A percentile compares a stretch with the other conserved stretches of the same genome.
Conservation (phyloP, 2,797 vertebrate species). For the Sebastes taczanowskii region DNA sequence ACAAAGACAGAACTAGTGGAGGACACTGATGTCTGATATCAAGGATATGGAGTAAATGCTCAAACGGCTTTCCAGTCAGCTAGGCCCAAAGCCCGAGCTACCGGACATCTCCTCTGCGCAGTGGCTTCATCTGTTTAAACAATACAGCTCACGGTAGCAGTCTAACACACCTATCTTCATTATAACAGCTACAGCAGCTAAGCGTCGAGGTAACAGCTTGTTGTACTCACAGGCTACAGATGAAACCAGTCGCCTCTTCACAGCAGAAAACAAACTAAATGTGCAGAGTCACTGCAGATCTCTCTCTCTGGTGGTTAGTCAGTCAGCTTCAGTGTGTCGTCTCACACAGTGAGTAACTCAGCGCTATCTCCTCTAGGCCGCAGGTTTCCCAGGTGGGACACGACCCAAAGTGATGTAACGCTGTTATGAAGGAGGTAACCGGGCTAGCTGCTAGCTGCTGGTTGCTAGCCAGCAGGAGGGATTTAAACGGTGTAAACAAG, state of each 20-base stretch:
- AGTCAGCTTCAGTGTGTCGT: conserved; percentile 35
- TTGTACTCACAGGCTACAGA: conserved; percentile 63
- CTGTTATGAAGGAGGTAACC: conserved; percentile 60
- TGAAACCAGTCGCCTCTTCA: conserved; percentile 55
- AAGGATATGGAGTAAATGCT: too few species aligned
- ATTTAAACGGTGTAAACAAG: background rate
- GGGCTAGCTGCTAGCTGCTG: too few species aligned
- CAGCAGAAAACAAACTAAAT: conserved; percentile 22
- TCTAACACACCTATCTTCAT: background rate
- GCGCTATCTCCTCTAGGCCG: conserved; percentile 5
- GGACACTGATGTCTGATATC: too few species aligned
- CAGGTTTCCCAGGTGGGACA: conserved; percentile 53
- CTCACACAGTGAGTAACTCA: background rate
- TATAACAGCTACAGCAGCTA: background rate
- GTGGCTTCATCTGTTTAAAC: background rate
- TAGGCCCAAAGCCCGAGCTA: conserved; percentile 51
- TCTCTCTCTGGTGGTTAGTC: background rate
- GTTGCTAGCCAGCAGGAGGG: too few species aligned
- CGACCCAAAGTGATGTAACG: conserved; percentile 72
- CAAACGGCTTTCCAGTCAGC: background rate
- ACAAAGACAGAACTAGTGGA: too few species aligned
- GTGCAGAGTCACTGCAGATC: conserved; percentile 48
- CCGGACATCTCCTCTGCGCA: too few species aligned
- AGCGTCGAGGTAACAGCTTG: background rate
- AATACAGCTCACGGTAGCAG: background rate